Evolutionary conservation across 2,888 invertebrate species (phyloP).

Genomic region (Platypus cylindrus): DNA sequence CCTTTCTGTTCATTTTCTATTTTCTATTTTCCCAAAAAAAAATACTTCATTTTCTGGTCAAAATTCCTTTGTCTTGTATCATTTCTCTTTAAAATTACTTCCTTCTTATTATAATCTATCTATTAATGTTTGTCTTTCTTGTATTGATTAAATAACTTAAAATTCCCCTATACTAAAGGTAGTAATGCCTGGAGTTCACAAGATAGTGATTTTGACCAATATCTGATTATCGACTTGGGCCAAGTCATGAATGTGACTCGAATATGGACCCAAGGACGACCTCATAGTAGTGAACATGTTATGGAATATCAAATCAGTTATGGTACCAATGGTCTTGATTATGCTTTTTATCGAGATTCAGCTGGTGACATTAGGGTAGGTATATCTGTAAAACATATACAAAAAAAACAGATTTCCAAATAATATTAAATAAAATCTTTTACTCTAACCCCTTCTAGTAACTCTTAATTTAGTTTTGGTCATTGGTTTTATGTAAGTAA

Average conservation of each 20-base stretch:
- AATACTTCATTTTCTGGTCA: too few relatives aligned
- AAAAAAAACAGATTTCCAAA: background rate
- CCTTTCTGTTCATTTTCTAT: too few relatives aligned
- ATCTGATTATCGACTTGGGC: constrained; percentile 81
- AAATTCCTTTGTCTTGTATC: too few relatives aligned
- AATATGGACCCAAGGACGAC: constrained; percentile 81
- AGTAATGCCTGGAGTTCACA: constrained; percentile 86
- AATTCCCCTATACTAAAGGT: constrained; percentile 50
- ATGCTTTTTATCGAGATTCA: constrained; percentile 76
- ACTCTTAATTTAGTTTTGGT: too few relatives aligned
- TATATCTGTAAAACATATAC: constrained; percentile 2
- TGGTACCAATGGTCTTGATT: constrained; percentile 82
- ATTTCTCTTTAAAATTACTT: too few relatives aligned
- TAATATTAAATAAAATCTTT: too few relatives aligned
- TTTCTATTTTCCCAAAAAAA: too few relatives aligned
- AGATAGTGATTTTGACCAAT: constrained; percentile 85
- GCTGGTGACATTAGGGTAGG: constrained; percentile 81
- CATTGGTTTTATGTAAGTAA: too few relatives aligned
- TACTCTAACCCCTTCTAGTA: too few relatives aligned
- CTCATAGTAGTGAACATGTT: constrained; percentile 82
- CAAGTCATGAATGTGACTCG: constrained; percentile 77
- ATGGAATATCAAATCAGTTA: constrained; percentile 90
- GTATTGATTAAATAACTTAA: too few relatives aligned
- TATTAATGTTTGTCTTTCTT: too few relatives aligned
- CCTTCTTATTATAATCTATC: too few relatives aligned